These are phyloP conservation scores for Drosophila chauvacae DNA, from an alignment of 1,140 invertebrate genomes.

Conservation along the genomic window DNA sequence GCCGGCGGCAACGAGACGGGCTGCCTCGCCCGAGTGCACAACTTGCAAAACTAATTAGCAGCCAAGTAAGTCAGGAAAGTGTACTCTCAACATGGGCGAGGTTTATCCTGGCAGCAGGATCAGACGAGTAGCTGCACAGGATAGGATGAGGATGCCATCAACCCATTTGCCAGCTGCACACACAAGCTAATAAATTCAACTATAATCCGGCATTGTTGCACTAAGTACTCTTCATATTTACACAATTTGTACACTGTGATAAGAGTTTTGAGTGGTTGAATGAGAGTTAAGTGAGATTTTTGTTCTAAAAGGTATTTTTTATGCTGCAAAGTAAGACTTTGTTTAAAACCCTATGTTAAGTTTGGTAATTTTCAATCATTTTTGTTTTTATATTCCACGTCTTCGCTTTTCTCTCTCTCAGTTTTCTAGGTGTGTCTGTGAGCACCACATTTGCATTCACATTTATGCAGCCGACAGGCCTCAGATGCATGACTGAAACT, in stretches of 20 bases:
- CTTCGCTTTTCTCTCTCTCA: neutral
- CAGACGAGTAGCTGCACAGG: neutral
- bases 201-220: constrained; percentile 82
- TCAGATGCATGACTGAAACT: constrained; percentile 70
- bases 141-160: constrained; percentile 11
- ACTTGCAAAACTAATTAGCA: constrained; percentile 70
- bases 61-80: constrained; percentile 58
- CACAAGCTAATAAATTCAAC: constrained; percentile 78
- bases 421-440: constrained; percentile 5
- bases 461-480: constrained; percentile 53
- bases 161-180: constrained; percentile 56
- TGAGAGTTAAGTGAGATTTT: neutral
- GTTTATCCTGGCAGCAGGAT: constrained; percentile 10
- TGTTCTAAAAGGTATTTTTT: neutral
- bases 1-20: constrained; percentile 19
- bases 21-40: constrained; percentile 38
- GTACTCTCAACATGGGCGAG: constrained; percentile 12
- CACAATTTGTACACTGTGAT: constrained; percentile 59
- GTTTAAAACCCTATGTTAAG: too few relatives aligned
- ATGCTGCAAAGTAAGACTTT: too few relatives aligned
- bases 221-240: constrained; percentile 82
- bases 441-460: constrained; percentile 21
- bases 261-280: neutral
- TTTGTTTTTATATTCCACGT: neutral
- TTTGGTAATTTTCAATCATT: neutral